Evolutionary conservation across 2,113 vertebrate genomes (phyloP).

Genomic region (Barnardius zonarius): DNA sequence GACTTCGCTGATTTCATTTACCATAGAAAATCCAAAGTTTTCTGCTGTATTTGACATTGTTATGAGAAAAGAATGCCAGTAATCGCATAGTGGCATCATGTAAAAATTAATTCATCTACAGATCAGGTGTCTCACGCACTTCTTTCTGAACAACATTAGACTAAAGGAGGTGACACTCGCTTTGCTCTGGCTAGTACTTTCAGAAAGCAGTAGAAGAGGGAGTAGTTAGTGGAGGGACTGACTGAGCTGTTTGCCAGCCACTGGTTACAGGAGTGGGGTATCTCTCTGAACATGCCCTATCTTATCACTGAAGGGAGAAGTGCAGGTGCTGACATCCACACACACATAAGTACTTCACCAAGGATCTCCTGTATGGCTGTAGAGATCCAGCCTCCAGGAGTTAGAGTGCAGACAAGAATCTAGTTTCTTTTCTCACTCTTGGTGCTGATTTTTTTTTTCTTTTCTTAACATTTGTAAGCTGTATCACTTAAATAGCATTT

Average conservation of each 20-base stretch:
- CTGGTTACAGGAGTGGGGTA: neutral
- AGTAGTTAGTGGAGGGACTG: neutral
- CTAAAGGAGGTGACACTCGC: neutral
- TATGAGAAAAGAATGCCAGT: neutral
- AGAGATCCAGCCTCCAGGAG: neutral
- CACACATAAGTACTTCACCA: neutral
- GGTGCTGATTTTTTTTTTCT: conserved; percentile 26
- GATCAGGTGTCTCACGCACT: neutral
- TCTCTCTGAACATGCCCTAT: neutral
- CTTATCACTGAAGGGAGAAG: neutral
- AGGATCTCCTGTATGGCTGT: neutral
- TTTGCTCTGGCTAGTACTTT: neutral
- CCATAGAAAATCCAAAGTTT: conserved; percentile 34
- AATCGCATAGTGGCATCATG: neutral
- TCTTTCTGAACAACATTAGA: neutral
- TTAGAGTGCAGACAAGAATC: neutral
- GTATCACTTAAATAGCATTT: conserved; percentile 57
- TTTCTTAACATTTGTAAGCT: conserved; percentile 18
- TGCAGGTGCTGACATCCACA: neutral
- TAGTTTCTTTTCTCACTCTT: neutral
- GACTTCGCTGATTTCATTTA: neutral
- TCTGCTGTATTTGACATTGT: neutral
- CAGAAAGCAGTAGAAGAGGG: neutral
- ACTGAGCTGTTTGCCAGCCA: neutral
- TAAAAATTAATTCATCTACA: neutral